Percentiles rank a stretch among this genome's conserved stretches.
Evolutionary conservation across 2,113 vertebrate genomes (phyloP).

Genomic region (Neogale vison): DNA sequence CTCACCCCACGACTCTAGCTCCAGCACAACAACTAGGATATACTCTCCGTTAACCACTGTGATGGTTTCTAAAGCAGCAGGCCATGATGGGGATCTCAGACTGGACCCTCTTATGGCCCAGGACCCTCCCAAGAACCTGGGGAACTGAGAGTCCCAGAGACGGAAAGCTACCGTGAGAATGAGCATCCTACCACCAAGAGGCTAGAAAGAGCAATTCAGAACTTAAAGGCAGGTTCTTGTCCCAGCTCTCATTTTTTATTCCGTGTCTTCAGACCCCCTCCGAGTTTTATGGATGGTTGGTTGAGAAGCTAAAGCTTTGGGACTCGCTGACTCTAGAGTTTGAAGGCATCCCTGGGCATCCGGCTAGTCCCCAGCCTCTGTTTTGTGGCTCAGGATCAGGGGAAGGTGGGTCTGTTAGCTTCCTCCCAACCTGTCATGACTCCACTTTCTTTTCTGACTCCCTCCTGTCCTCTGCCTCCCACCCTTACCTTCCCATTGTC

Average conservation of each 20-base stretch:
- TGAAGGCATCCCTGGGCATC: not conserved
- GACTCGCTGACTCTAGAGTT: not conserved
- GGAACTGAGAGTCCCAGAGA: not conserved
- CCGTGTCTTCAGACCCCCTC: not conserved
- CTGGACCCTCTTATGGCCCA: not conserved
- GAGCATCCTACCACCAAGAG: not conserved
- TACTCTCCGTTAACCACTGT: not conserved
- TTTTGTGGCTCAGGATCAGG: not conserved
- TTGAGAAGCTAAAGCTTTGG: not conserved
- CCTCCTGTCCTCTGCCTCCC: not conserved
- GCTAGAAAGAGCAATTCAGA: not conserved
- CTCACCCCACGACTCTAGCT: not conserved
- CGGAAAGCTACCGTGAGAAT: not conserved
- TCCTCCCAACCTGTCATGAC: not conserved
- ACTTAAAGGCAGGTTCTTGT: not conserved
- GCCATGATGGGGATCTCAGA: not conserved
- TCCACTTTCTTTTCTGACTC: not conserved
- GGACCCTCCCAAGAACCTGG: not conserved
- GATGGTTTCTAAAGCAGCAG: not conserved
- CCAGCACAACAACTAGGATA: not conserved
- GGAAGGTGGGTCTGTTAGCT: not conserved
- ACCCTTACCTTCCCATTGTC: not conserved
- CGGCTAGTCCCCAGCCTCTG: not conserved
- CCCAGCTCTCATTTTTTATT: not conserved
- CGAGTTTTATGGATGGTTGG: not conserved